A percentile compares a stretch with the other conserved stretches of the same genome.
Evolutionary conservation across 2,113 vertebrate species (phyloP).

Genomic region (Aegithalos caudatus): DNA sequence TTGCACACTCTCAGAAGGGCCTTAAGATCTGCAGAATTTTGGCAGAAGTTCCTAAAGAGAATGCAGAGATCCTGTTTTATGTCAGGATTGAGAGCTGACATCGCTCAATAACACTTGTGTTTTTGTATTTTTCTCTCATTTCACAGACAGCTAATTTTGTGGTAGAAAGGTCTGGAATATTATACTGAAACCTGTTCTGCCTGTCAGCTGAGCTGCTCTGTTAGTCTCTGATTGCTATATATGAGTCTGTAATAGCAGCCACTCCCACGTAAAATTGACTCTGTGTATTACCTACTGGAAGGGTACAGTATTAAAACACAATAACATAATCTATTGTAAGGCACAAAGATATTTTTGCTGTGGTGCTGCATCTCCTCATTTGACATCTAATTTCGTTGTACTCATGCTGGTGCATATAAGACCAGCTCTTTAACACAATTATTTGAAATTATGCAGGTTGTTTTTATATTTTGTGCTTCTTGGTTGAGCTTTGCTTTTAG

Average conservation of each 20-base stretch:
- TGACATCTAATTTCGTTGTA: background rate
- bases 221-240: background rate
- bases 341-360: background rate
- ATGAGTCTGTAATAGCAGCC: background rate
- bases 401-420: background rate
- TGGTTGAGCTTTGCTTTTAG: background rate
- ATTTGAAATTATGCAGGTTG: background rate
- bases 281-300: background rate
- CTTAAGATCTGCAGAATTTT: background rate
- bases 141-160: background rate
- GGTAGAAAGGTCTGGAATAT: background rate
- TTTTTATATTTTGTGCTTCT: background rate
- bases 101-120: rapidly evolving
- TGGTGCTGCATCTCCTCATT: background rate
- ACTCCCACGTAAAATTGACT: background rate
- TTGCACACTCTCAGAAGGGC: rapidly evolving
- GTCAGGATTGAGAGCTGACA: background rate
- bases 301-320: background rate
- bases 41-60: background rate
- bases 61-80: background rate
- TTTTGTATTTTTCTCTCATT: background rate
- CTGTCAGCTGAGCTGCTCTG: background rate
- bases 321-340: background rate
- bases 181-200: constrained; percentile 11
- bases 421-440: background rate